Evolutionary conservation across 2,797 vertebrate genomes (phyloP).

Genomic region (Sebastes variabilis): DNA sequence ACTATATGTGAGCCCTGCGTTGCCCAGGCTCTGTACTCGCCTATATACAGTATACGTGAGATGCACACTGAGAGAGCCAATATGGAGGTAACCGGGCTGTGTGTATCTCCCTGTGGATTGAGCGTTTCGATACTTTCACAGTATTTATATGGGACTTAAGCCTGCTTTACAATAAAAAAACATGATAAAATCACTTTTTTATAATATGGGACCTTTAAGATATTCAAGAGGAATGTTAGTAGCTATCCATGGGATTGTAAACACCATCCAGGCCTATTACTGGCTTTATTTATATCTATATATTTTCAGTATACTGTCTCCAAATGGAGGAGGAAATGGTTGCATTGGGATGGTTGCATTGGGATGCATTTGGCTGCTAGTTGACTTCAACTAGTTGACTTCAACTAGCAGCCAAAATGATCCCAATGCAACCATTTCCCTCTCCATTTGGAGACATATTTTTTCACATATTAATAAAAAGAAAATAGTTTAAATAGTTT

Average conservation of each 20-base stretch:
- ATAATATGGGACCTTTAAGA: too few species aligned
- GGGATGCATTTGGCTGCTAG: not conserved
- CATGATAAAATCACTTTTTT: too few species aligned
- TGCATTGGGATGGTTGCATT: not conserved
- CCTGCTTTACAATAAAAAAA: too few species aligned
- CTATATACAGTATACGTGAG: too few species aligned
- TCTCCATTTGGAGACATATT: not conserved
- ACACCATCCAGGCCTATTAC: not conserved
- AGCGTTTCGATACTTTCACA: too few species aligned
- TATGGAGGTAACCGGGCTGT: too few species aligned
- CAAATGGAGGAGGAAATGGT: not conserved
- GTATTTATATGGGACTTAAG: not conserved
- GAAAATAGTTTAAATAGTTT: not conserved
- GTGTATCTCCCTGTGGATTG: too few species aligned
- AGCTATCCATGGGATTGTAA: not conserved
- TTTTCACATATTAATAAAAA: not conserved
- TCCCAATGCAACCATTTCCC: not conserved
- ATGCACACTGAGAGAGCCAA: too few species aligned
- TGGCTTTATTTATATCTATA: not conserved
- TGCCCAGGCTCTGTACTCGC: slow-evolving; percentile 20
- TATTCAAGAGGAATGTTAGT: not conserved
- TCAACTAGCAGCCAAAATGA: not conserved
- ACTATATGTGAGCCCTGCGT: not conserved
- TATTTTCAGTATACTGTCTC: not conserved
- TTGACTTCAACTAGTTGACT: not conserved